Conservation (phyloP, 2,888 invertebrate species). For the Apotomis betuletana region DNA sequence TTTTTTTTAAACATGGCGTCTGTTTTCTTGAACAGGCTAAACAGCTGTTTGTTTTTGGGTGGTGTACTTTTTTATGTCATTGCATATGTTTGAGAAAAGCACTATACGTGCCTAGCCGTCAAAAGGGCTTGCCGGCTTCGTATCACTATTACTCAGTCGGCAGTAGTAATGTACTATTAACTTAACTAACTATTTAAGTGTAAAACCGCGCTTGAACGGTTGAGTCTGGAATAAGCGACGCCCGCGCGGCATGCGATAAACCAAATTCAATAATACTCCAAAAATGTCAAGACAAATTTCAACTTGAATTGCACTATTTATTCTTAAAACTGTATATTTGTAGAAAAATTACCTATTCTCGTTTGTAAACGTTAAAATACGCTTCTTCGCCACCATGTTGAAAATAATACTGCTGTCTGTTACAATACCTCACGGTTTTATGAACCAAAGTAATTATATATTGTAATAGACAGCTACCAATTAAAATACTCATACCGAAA, state of each 20-base stretch:
- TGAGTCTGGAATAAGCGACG: slow-evolving; percentile 43
- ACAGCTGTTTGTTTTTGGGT: too few species aligned
- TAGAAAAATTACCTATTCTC: slow-evolving; percentile 41
- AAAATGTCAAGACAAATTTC: slow-evolving; percentile 40
- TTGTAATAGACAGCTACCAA: slow-evolving; percentile 10
- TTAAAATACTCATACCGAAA: slow-evolving; percentile 40
- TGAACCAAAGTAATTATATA: neutral
- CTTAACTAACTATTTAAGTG: slow-evolving; percentile 14
- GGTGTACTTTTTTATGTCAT: too few species aligned
- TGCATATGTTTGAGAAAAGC: too few species aligned
- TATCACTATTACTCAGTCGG: too few species aligned
- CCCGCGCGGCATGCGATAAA: slow-evolving; percentile 43
- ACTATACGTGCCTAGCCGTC: too few species aligned
- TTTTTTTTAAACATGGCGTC: too few species aligned
- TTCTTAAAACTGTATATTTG: slow-evolving; percentile 46
- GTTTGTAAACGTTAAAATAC: slow-evolving; percentile 44
- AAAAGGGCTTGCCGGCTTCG: too few species aligned
- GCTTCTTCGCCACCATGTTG: slow-evolving; percentile 14
- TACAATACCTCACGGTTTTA: slow-evolving; percentile 2
- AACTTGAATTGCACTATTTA: slow-evolving; percentile 47
- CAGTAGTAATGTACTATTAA: neutral
- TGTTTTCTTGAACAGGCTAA: too few species aligned
- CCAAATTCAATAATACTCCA: slow-evolving; percentile 42
- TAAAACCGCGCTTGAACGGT: slow-evolving; percentile 8
- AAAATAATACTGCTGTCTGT: slow-evolving; percentile 8